Evolutionary conservation across 2,797 vertebrate genomes (phyloP).

Genomic region (Phataginus tricuspis): DNA sequence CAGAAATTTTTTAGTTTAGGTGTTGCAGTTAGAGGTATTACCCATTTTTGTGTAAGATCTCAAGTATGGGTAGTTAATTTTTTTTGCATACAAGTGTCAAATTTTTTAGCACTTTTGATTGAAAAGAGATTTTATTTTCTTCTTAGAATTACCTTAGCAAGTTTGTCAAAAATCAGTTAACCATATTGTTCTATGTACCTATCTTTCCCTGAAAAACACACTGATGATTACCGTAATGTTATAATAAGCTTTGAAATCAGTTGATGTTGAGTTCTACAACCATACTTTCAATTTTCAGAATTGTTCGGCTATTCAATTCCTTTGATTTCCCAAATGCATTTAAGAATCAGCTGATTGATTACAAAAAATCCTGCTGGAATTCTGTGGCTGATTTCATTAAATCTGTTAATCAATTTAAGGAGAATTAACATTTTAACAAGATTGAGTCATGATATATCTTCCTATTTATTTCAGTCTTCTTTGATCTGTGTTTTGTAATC

Average conservation of each 20-base stretch:
- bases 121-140: not conserved
- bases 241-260: not conserved
- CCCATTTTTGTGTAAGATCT: not conserved
- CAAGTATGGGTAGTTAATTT: not conserved
- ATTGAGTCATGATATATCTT: not conserved
- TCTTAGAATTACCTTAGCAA: not conserved
- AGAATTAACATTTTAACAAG: not conserved
- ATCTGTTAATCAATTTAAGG: not conserved
- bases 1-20: not conserved
- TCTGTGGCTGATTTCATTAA: not conserved
- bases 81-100: not conserved
- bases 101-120: not conserved
- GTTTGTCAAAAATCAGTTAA: not conserved
- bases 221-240: not conserved
- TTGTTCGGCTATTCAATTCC: not conserved
- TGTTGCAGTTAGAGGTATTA: not conserved
- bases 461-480: not conserved
- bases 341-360: not conserved
- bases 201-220: not conserved
- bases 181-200: not conserved
- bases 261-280: not conserved
- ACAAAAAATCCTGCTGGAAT: not conserved
- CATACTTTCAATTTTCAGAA: not conserved
- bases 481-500: not conserved
- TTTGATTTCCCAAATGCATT: not conserved